phyloP scores from a whole-genome alignment of 2,113 vertebrate species.

The Oophaga pumilio region DNA sequence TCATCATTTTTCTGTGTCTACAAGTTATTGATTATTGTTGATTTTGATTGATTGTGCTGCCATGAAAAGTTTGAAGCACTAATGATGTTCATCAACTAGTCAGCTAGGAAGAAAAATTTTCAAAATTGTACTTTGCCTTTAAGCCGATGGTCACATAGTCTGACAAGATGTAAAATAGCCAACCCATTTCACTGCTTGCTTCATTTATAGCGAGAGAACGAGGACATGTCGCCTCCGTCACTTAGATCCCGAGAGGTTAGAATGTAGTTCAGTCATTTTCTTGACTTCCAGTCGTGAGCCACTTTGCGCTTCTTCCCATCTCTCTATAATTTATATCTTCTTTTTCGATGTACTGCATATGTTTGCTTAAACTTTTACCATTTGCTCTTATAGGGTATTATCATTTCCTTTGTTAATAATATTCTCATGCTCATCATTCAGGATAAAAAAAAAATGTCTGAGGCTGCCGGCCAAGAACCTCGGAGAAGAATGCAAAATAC shows the following conservation, averaged over 20 bases:
- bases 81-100: too few species aligned
- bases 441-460: slow-evolving; percentile 8
- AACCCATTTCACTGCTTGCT: not conserved
- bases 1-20: too few species aligned
- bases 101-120: too few species aligned
- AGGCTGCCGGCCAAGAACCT: not conserved
- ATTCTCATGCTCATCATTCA: not conserved
- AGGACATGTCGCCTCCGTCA: not conserved
- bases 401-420: slow-evolving; percentile 7
- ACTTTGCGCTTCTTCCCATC: not conserved
- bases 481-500: not conserved
- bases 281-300: not conserved
- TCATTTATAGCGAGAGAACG: not conserved
- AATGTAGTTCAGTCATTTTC: not conserved
- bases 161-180: not conserved
- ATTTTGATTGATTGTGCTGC: too few species aligned
- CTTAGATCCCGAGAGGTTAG: not conserved
- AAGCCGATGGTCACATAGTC: not conserved
- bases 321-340: not conserved
- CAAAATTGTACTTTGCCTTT: not conserved
- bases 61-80: too few species aligned
- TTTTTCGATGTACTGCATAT: not conserved
- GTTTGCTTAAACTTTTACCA: slow-evolving; percentile 22
- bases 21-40: too few species aligned
- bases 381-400: not conserved